Percentiles rank a stretch among this genome's conserved stretches.
These are phyloP conservation scores for Callospermophilus lateralis DNA, from an alignment of 2,113 vertebrate species.

Conservation along the genomic window DNA sequence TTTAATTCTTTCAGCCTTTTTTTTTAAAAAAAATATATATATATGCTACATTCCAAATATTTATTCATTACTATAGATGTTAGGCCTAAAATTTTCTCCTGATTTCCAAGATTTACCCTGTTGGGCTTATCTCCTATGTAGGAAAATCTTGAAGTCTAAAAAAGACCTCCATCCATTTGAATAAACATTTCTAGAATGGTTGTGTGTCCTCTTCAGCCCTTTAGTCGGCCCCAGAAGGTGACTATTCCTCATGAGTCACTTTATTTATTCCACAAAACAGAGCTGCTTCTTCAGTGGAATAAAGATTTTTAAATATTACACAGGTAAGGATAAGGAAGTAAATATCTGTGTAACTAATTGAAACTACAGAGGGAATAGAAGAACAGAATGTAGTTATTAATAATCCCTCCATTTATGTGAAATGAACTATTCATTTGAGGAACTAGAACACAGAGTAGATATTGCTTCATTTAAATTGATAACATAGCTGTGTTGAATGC, in stretches of 20 bases:
- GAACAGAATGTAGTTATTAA: constrained; percentile 66
- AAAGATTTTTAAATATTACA: constrained; percentile 61
- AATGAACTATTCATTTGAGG: constrained; percentile 74
- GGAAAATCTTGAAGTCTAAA: neutral
- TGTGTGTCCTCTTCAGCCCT: neutral
- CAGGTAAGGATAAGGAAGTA: constrained; percentile 52
- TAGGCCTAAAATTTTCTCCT: constrained; percentile 32
- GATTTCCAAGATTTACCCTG: constrained; percentile 10
- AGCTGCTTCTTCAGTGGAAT: constrained; percentile 48
- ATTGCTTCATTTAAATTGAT: constrained; percentile 72
- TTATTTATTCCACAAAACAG: constrained; percentile 21
- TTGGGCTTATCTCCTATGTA: neutral
- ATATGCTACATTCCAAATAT: constrained; percentile 27
- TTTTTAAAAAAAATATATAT: constrained; percentile 38
- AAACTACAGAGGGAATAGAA: constrained; percentile 63
- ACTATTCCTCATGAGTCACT: constrained; percentile 31
- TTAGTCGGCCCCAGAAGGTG: constrained; percentile 20
- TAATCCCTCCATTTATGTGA: constrained; percentile 63
- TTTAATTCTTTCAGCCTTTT: constrained; percentile 56
- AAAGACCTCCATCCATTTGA: neutral
- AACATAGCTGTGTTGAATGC: neutral
- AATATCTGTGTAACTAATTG: constrained; percentile 71
- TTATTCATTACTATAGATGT: neutral
- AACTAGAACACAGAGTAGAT: constrained; percentile 63
- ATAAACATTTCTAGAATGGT: constrained; percentile 35